Percentiles rank a stretch among this genome's conserved stretches.
Evolutionary conservation across 2,797 vertebrate genomes (phyloP).

Genomic region (Anabas testudineus): DNA sequence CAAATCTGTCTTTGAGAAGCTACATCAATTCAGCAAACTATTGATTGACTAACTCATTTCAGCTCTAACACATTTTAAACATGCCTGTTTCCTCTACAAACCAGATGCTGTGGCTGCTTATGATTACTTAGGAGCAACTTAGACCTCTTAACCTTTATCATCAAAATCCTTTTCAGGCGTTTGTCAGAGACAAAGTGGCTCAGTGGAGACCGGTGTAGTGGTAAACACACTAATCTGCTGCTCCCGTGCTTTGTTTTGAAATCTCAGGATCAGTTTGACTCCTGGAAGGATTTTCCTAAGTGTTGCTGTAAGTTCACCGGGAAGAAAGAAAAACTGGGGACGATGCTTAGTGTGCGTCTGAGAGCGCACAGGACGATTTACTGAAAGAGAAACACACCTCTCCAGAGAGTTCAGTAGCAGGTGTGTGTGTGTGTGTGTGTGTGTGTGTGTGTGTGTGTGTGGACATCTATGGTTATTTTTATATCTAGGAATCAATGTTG

Average conservation of each 20-base stretch:
- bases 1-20: background rate
- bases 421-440: slow-evolving; percentile 25
- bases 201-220: background rate
- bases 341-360: background rate
- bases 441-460: slow-evolving; percentile 27
- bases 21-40: background rate
- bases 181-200: slow-evolving; percentile 30
- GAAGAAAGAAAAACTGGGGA: background rate
- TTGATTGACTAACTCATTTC: background rate
- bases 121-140: slow-evolving; percentile 14
- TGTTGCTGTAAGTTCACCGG: slow-evolving; percentile 21
- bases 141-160: slow-evolving; percentile 49
- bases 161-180: slow-evolving; percentile 49
- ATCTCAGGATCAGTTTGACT: slow-evolving; percentile 33
- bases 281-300: slow-evolving; percentile 32
- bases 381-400: background rate
- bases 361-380: background rate
- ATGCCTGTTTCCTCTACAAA: background rate
- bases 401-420: slow-evolving; percentile 2
- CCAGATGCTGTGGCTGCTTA: background rate
- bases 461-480: slow-evolving; percentile 11
- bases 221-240: slow-evolving; percentile 63
- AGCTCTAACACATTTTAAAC: background rate
- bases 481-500: slow-evolving; percentile 3
- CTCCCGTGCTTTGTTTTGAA: slow-evolving; percentile 16